A percentile compares a stretch with the other conserved stretches of the same genome.
Conservation (phyloP, 2,888 invertebrate species). For the Enchytraeus crypticus region DNA sequence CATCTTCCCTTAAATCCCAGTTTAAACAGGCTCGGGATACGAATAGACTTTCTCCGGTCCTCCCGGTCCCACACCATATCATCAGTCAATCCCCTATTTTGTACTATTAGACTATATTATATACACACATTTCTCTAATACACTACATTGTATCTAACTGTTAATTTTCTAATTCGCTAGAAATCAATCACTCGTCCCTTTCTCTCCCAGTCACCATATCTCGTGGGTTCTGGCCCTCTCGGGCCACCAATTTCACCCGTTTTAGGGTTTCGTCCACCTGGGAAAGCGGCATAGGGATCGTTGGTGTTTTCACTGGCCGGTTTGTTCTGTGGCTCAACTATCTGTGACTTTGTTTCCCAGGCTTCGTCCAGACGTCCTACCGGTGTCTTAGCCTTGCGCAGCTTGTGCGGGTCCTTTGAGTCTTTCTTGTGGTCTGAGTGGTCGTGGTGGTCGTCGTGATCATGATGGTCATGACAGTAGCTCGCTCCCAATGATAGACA, state of each 20-base stretch:
- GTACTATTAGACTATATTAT: too few species aligned
- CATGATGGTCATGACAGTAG: too few species aligned
- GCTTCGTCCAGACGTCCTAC: slow-evolving; percentile 67
- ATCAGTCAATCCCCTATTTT: too few species aligned
- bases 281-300: slow-evolving; percentile 60
- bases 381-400: slow-evolving; percentile 55
- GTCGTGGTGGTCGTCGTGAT: too few species aligned
- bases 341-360: slow-evolving; percentile 48
- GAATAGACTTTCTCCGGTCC: too few species aligned
- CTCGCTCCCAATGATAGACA: too few species aligned
- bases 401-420: neutral
- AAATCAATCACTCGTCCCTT: slow-evolving; percentile 95
- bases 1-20: too few species aligned
- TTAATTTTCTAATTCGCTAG: slow-evolving; percentile 50
- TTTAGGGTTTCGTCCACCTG: slow-evolving; percentile 75
- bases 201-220: slow-evolving; percentile 98
- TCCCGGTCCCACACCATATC: too few species aligned
- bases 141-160: too few species aligned
- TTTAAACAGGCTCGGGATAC: too few species aligned
- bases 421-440: neutral
- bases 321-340: slow-evolving; percentile 58
- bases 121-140: too few species aligned
- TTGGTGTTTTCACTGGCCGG: slow-evolving; percentile 55
- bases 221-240: slow-evolving; percentile 90
- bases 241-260: slow-evolving; percentile 95